Conservation (phyloP, 2,113 vertebrate species). For the Chloropsis hardwickii region DNA sequence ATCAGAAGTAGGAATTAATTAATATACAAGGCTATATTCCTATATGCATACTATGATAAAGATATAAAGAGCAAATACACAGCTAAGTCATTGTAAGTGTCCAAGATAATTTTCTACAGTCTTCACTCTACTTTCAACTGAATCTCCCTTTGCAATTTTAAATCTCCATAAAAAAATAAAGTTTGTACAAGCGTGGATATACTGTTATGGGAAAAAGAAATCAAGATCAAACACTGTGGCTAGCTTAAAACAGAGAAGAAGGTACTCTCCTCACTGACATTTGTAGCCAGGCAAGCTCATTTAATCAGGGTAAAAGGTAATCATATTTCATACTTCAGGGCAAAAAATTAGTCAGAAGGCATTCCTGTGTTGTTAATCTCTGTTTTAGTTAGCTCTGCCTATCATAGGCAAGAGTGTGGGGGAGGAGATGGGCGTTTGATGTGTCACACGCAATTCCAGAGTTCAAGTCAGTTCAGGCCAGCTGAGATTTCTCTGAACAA, state of each 20-base stretch:
- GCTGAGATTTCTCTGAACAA: neutral
- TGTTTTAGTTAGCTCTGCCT: slow-evolving; percentile 1
- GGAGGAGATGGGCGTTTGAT: neutral
- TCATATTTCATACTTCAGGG: neutral
- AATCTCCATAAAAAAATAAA: neutral
- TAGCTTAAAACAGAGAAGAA: neutral
- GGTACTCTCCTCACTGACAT: neutral
- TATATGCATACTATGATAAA: neutral
- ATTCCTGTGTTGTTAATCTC: neutral
- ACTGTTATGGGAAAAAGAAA: neutral
- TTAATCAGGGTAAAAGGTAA: slow-evolving; percentile 7
- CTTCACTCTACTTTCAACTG: no score
- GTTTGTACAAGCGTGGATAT: neutral
- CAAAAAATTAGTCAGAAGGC: slow-evolving; percentile 29
- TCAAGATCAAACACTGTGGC: neutral
- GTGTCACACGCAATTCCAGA: neutral
- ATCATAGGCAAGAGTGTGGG: neutral
- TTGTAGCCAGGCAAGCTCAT: neutral
- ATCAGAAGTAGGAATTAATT: neutral
- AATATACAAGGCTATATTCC: neutral
- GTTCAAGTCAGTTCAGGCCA: neutral
- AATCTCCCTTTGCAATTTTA: neutral
- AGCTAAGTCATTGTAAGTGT: neutral
- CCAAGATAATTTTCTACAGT: neutral
- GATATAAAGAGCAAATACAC: neutral